A percentile compares a stretch with the other conserved stretches of the same genome.
Conservation (phyloP, 2,113 vertebrate species). For the Boulengeromyrus knoepffleri region DNA sequence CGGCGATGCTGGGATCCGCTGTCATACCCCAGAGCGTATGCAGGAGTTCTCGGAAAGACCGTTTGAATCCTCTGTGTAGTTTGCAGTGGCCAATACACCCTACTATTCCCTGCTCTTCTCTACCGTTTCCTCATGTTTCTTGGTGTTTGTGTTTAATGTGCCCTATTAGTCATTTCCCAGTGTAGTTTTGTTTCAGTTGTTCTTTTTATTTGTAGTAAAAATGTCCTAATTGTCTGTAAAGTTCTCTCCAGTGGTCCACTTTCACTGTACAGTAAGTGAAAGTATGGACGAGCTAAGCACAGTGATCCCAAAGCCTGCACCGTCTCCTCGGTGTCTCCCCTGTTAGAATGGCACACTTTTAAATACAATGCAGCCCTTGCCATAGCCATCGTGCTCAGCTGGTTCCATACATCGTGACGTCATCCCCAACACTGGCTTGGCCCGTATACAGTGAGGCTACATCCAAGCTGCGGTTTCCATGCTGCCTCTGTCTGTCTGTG, state of each 20-base stretch:
- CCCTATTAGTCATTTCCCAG: not conserved
- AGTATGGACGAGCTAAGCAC: not conserved
- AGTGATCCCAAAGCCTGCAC: not conserved
- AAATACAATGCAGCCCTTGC: not conserved
- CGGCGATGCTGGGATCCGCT: not conserved
- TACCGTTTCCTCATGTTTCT: not conserved
- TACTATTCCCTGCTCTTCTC: not conserved
- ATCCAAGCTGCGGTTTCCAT: not conserved
- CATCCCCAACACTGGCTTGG: not conserved
- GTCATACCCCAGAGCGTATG: not conserved
- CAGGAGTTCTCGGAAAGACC: not conserved
- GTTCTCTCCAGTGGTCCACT: not conserved
- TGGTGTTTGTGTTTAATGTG: not conserved
- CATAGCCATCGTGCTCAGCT: not conserved
- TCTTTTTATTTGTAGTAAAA: not conserved
- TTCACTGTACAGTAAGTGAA: not conserved
- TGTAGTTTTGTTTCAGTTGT: not conserved
- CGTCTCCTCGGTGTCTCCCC: not conserved
- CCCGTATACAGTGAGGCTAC: not conserved
- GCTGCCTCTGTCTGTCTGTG: not conserved
- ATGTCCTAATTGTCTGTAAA: not conserved
- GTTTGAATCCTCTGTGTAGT: not conserved
- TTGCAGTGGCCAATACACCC: not conserved
- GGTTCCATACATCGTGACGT: not conserved
- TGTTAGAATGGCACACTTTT: not conserved